phyloP scores from a whole-genome alignment of 2,797 vertebrate genomes.

The Hydrophis major region DNA sequence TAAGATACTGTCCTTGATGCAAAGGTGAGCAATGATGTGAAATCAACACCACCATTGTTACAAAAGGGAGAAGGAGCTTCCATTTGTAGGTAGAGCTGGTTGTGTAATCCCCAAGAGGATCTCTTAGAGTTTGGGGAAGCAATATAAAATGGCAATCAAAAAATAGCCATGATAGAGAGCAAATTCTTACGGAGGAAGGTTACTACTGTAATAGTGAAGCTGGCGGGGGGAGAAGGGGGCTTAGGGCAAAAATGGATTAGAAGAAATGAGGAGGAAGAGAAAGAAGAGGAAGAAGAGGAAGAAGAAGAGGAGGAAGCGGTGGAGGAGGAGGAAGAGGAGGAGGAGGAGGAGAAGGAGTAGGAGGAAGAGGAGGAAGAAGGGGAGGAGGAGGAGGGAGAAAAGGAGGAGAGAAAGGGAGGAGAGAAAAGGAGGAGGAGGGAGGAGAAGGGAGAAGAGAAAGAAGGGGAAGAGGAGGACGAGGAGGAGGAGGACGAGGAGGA shows the following conservation, averaged over 20 bases:
- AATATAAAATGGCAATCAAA: background rate
- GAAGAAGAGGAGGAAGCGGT: fast-evolving
- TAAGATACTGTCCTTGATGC: background rate
- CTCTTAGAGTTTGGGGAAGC: background rate
- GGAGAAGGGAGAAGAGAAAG: too few relatives aligned
- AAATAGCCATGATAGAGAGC: background rate
- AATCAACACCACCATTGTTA: background rate
- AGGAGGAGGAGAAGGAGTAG: too few relatives aligned
- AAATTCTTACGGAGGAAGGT: background rate
- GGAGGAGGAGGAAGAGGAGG: too few relatives aligned
- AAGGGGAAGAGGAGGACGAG: too few relatives aligned
- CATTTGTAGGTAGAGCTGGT: background rate
- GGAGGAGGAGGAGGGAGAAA: too few relatives aligned
- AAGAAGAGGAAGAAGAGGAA: too few relatives aligned
- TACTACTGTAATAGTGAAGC: background rate
- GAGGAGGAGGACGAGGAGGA: too few relatives aligned
- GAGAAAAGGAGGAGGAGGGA: too few relatives aligned
- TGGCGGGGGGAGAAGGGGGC: fast-evolving
- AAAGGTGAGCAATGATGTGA: background rate
- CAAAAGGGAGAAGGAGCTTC: background rate
- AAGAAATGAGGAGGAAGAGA: too few relatives aligned
- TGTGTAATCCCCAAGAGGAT: too few relatives aligned
- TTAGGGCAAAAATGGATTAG: background rate
- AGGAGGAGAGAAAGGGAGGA: too few relatives aligned
- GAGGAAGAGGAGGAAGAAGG: too few relatives aligned